These are phyloP conservation scores for Entomobrya multifasciata DNA, from an alignment of 2,888 invertebrate species.

Conservation along the genomic window DNA sequence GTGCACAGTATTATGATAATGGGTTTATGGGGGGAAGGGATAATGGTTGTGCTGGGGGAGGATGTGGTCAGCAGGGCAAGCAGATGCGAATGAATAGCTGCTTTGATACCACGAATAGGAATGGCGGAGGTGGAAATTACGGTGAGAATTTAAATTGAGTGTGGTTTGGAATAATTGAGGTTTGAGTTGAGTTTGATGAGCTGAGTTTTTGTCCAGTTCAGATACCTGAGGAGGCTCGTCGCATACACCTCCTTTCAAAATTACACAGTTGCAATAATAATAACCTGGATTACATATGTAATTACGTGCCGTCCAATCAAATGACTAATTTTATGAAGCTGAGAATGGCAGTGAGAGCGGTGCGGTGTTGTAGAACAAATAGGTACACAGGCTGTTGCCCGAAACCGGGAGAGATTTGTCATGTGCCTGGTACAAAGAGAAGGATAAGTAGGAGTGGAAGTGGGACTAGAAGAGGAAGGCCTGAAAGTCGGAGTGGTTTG, in stretches of 20 bases:
- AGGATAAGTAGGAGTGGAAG: too few species aligned
- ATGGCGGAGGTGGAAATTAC: conserved; percentile 12
- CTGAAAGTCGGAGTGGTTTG: too few species aligned
- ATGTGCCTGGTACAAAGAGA: too few species aligned
- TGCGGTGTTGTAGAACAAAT: neutral
- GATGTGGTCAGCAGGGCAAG: conserved; percentile 16
- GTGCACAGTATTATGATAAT: conserved; percentile 6
- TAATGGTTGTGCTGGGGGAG: conserved; percentile 6
- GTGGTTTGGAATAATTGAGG: too few species aligned
- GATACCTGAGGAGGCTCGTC: conserved; percentile 28
- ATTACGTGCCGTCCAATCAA: neutral
- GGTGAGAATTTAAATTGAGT: too few species aligned
- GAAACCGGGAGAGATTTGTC: neutral
- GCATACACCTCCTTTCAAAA: neutral
- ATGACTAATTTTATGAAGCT: neutral
- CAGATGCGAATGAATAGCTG: neutral
- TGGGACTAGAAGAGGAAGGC: neutral
- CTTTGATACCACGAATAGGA: neutral
- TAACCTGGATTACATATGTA: neutral
- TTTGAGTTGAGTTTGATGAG: neutral
- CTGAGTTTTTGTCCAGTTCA: conserved; percentile 44
- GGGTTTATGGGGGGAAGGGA: neutral
- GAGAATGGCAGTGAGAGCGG: neutral
- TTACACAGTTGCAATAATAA: conserved; percentile 25
- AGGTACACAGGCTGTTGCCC: neutral